These are phyloP conservation scores for Macrophya annulata DNA, from an alignment of 2,888 invertebrate genomes.

Conservation along the genomic window DNA sequence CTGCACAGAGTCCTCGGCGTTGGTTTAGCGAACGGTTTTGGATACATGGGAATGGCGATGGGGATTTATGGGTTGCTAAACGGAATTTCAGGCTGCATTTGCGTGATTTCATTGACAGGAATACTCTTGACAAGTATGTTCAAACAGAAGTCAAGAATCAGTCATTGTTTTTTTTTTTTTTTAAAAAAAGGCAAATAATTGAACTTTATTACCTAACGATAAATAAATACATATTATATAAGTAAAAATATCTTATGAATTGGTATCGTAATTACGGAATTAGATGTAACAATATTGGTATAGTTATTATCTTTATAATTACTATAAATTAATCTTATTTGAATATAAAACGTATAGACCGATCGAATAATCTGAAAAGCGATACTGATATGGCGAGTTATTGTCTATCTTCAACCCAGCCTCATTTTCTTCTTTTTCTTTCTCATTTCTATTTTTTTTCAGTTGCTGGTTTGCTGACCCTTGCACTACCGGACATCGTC, in stretches of 20 bases:
- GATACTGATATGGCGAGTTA: no score
- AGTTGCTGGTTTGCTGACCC: constrained; percentile 44
- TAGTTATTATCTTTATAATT: no score
- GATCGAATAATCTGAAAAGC: not conserved
- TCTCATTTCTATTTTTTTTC: not conserved
- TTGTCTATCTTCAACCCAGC: no score
- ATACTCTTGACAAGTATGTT: constrained; percentile 39
- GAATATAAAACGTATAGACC: not conserved
- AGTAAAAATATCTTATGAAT: not conserved
- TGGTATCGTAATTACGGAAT: not conserved
- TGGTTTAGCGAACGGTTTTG: constrained; percentile 36
- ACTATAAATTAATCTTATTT: not conserved
- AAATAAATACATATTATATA: constrained; percentile 24
- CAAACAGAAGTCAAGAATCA: not conserved
- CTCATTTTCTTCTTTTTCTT: not conserved
- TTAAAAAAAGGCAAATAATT: not conserved
- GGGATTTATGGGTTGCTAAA: constrained; percentile 29
- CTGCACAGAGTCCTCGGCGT: constrained; percentile 41
- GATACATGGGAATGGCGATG: constrained; percentile 46
- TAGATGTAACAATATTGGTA: no score
- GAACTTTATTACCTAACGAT: not conserved
- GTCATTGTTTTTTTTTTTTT: not conserved
- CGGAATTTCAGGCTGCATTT: not conserved
- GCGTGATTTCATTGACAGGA: constrained; percentile 25
- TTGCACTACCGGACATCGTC: constrained; percentile 42